Base-by-base conservation (phyloP, 2,888 invertebrate genomes). In the Agriopis leucophaearia region DNA sequence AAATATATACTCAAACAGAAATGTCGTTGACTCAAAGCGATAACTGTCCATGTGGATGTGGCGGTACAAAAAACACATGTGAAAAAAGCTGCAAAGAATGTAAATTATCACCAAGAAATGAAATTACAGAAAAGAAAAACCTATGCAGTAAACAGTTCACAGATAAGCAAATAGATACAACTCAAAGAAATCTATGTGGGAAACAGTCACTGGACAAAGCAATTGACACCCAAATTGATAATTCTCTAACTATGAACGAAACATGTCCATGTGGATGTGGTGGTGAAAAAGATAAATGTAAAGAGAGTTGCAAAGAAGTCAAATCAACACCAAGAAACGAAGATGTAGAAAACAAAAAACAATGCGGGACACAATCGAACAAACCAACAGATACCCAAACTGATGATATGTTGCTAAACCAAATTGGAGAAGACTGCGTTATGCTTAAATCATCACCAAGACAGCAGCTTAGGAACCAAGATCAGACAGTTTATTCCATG, bases 211-310 rank as follows among this genome's bases (percentile, higher is more conserved):
- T 54, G 9, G 10, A 38, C 38, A 44, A 18, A 27, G 38, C 12
- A 54, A 50, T 35, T 16, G 54, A 40, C 15, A 54, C 16, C 0
- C 38, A 54, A 54, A 54, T 12, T 10, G 15, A 38, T 38, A 12
- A 54, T 54, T 6, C 27, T 12, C 16, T 40, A 16, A 16, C 38
- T 12, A 52, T 15, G 38, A 10, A 36, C n/a, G 52, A 38, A 52
- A 52, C 15, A 8, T 63, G 62, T 18, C 1, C 16, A 45, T 63
- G 55, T 47, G 62, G 65, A 36, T 59, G 59, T n/a, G 60, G 38
- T 13, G 13, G 18, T 38, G 45, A 16, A 13, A 45, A 45, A 15
- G 40, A 27, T 15, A 38, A n/a, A 8, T 68, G 52, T 45, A 57
- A 61, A 64, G 57, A 38, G 12, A 48, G 42, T 16, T 36, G 57